phyloP scores from a whole-genome alignment of 2,113 vertebrate species.

The Phaethon lepturus region DNA sequence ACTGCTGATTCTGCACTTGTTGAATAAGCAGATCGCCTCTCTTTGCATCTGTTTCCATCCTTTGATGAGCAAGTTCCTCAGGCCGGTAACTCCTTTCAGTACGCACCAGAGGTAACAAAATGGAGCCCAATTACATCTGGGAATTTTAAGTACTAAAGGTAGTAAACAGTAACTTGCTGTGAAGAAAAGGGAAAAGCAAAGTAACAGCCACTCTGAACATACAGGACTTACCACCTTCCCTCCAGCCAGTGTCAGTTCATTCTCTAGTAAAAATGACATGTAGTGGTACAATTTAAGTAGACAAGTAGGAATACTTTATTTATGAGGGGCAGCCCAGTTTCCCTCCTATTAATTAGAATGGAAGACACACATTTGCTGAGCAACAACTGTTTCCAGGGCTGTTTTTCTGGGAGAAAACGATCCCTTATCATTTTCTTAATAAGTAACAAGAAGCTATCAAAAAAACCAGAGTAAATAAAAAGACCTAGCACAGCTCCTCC shows the following conservation, averaged over 20 bases:
- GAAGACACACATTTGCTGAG: neutral
- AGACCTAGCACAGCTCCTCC: neutral
- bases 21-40: neutral
- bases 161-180: neutral
- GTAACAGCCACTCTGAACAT: neutral
- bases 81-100: neutral
- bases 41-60: neutral
- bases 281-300: neutral
- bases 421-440: neutral
- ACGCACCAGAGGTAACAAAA: neutral
- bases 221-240: neutral
- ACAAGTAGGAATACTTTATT: neutral
- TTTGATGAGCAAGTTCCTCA: neutral
- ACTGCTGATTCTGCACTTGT: neutral
- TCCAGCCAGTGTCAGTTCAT: neutral
- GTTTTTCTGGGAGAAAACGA: neutral
- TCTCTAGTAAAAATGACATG: neutral
- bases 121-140: neutral
- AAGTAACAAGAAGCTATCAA: neutral
- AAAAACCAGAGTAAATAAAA: neutral
- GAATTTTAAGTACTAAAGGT: neutral
- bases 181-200: neutral
- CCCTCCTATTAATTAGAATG: neutral
- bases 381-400: neutral
- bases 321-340: neutral